Evolutionary conservation across 2,113 vertebrate genomes (phyloP), one percentile per base, ranked within the genome.

Genomic region (Coregonus clupeaformis): DNA sequence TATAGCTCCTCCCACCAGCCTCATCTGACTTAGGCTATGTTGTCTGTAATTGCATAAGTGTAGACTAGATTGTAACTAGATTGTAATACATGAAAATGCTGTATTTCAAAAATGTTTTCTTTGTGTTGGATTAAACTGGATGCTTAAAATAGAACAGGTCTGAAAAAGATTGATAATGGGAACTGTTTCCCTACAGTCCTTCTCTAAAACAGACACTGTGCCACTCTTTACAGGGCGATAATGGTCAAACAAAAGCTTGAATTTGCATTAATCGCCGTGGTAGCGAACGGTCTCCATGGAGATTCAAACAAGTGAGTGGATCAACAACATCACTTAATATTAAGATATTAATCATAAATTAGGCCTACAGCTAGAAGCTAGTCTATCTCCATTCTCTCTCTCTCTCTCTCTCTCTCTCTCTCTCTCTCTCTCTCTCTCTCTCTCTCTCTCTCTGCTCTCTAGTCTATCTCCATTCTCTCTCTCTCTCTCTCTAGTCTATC

Each of bases 291-390:
- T 82, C 80, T 72, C 81, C 63, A 66, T 77, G 81, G 78, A 72
- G 69, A 77, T 49, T 49, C 57, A 68, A 77, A 65, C 55, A 75
- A 79, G 72, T 27, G 64, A 13, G 49, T 60, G 24, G 71, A 75
- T 77, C 69, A 42, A 63, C 69, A 64, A 30, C 59, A 71, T 74
- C 27, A 71, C 45, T 77, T 66, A 76, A 52, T 67, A 18, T n/a
- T 76, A 24, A 68, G 45, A 77, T 72, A 86, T 85, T 80, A 75
- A 89, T 80, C 71, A 62, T 76, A 68, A 57, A 75, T 27, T 72
- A 69, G 47, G 67, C 27, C 27, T 27, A 27, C 27, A 60, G 29
- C 36, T 2, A 11, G 36, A n/a, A n/a, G n/a, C n/a, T n/a, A n/a
- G n/a, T n/a, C 47, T 52, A 0, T 42, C 7, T 49, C 18, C 18